Base-by-base conservation (phyloP, 2,888 invertebrate genomes). In the Asteroscopus sphinx region DNA sequence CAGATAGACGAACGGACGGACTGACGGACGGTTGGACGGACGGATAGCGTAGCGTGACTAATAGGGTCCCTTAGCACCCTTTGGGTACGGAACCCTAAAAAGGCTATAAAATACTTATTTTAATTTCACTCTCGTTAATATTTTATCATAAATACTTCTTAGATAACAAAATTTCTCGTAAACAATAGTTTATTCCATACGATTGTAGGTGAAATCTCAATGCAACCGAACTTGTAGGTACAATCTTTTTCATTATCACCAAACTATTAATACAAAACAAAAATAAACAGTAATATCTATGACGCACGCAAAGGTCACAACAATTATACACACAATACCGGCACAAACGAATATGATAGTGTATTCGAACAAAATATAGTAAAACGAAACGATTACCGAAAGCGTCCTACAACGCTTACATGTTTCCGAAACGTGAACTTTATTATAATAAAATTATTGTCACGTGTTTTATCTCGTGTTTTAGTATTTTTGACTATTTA, bases 251-350 rank as follows among this genome's bases (percentile, higher is more conserved):
- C 35, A 61, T 51, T 54, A 68, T 68, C 64, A 54, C 12, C 17
- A 12, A 26, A 49, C 61, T 65, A 65, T 59, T 54, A 68, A 62
- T 47, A 64, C 32, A 54, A 63, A 28, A 13, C 36, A 28, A 47
- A 48, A 42, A 53, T 52, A 60, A 64, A 68, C 58, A 49, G 33
- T 62, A 60, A 60, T 75, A 76, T 73, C 69, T 33, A 33, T 74
- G 79, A 79, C 77, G 79, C 72, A 76, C 65, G 53, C 57, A 63
- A 47, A 71, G 68, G 68, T 71, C 66, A 67, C 16, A 26, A 64
- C 42, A 74, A 53, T 69, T 72, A 54, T 21, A 67, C 56, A 48
- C 45, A 36, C 40, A 39, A 12, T 25, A n/a, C 9, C 39, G 41
- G 30, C 25, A 49, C 25, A n/a, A 17, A 37, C 21, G 36, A 61